Evolutionary conservation across 2,113 vertebrate genomes (phyloP), one percentile per base, ranked within the genome.

Genomic region (Alethe castanea): DNA sequence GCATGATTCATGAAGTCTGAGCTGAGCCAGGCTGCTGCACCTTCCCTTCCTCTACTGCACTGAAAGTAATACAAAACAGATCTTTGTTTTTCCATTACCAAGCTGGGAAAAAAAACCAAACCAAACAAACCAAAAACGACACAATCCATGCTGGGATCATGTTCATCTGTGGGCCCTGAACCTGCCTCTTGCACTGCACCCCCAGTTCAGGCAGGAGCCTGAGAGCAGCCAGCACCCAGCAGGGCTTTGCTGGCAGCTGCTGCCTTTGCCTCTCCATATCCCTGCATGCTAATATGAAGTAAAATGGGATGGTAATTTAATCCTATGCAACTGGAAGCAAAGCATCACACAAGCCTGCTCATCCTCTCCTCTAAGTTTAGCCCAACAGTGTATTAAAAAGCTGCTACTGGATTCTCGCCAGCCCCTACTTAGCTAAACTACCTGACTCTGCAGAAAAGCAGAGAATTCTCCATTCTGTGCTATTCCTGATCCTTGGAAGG

Each of bases 381-480:
- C 81, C 84, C 87, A 77, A 71, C 59, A 78, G 71, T 52, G 67
- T 90, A 95, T 91, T 92, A 90, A 95, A 95, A 72, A 94, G 74
- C 87, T 70, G 90, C 84, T 65, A 19, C 83, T 95, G 95, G 95
- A 82, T 59, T 73, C 71, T 73, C 0, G 82, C 95, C 96, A 96
- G 87, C 29, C 59, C 38, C 79, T 82, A 76, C 95, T 95, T 91
- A 96, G 87, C 95, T 91, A 66, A 95, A 94, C 81, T 92, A 81
- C 79, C 92, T 96, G 95, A 94, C 88, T 69, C 85, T 45, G 91
- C 89, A 95, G 72, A 95, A 86, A 3, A 86, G 61, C 62, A 81
- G 77, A 78, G 81, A 81, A 83, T 59, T 78, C 90, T 81, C 80
- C 47, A 12, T 65, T 84, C 91, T 81, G 31, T 72, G 86, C 29